These are phyloP conservation scores for Subacronicta megacephala DNA, from an alignment of 2,888 invertebrate species.

Conservation along the genomic window DNA sequence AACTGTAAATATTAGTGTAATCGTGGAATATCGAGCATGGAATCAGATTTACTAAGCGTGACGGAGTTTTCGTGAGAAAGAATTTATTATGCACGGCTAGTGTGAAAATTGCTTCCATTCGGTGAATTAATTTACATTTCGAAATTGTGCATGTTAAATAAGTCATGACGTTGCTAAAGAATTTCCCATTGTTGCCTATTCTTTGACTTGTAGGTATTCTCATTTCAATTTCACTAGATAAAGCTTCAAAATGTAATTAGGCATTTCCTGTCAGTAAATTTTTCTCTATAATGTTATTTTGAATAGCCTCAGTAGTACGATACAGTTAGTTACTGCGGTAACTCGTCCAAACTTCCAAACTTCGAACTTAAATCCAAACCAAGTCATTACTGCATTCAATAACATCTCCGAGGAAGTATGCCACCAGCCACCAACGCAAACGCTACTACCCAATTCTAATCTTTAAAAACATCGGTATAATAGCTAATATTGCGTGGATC, in stretches of 20 bases:
- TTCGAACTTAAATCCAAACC: constrained; percentile 32
- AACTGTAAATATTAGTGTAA: constrained; percentile 37
- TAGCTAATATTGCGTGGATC: constrained; percentile 61
- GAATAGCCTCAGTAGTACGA: constrained; percentile 14
- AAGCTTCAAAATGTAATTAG: background rate
- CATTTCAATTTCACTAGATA: constrained; percentile 4
- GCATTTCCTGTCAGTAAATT: background rate
- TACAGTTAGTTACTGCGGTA: constrained; percentile 12
- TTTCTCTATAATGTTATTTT: too few species aligned
- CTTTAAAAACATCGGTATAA: constrained; percentile 57
- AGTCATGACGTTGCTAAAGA: constrained; percentile 48
- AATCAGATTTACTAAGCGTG: constrained; percentile 61
- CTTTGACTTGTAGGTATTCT: constrained; percentile 27
- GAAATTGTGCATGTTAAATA: constrained; percentile 65
- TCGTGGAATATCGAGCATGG: constrained; percentile 47
- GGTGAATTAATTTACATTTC: constrained; percentile 64
- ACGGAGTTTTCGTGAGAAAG: constrained; percentile 68
- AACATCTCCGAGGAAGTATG: constrained; percentile 52
- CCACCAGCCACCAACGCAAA: constrained; percentile 18
- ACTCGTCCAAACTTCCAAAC: constrained; percentile 33
- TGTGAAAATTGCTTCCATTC: constrained; percentile 71
- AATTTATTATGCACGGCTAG: constrained; percentile 65
- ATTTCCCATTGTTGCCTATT: constrained; percentile 58
- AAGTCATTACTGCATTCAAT: constrained; percentile 61
- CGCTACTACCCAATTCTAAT: constrained; percentile 52